Evolutionary conservation across 1,140 invertebrate genomes (phyloP), one percentile per base, ranked within the genome.

Genomic region (Drosophila burlai): DNA sequence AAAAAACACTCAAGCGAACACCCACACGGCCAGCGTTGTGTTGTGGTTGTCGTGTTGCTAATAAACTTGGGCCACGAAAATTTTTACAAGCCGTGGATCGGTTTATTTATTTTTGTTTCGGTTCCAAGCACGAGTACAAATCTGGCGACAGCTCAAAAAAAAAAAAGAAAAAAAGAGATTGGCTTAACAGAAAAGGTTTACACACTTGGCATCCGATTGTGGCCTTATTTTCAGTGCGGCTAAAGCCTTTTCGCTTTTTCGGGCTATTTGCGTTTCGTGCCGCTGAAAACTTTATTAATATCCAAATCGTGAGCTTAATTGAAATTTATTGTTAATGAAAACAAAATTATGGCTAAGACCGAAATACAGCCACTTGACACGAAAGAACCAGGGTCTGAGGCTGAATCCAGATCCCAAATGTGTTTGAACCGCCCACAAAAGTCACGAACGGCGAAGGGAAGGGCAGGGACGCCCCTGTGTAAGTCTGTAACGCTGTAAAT

Each of bases 251-350:
- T 24, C 45, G 43, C 36, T 58, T 78, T 79, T 81, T 76, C 45
- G 54, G 75, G 50, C 63, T 86, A 80, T 86, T 86, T 86, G 76
- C 71, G 65, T 83, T 86, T 87, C 80, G 78, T 80, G 85, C 83
- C 76, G 81, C 59, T 82, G 81, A 90, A 83, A 87, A 81, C 87
- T 84, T 83, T 87, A 84, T 87, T 87, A 87, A 87, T 76, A 81
- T 83, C 60, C 72, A 91, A 87, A 87, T 91, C 87, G 87, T 91
- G 87, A 58, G 77, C 77, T 83, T 91, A 91, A 91, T 91, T 87
- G 87, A 91, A 91, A 91, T 91, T 91, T 91, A 91, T 91, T 87
- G 83, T 89, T 91, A 91, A 91, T 84, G 78, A 84, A 81, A 84
- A 82, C 66, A 58, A 91, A 87, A 83, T 81, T 82, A 91, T 79